These are phyloP conservation scores for Chironomus tepperi DNA, from an alignment of 1,140 invertebrate species.

Conservation along the genomic window DNA sequence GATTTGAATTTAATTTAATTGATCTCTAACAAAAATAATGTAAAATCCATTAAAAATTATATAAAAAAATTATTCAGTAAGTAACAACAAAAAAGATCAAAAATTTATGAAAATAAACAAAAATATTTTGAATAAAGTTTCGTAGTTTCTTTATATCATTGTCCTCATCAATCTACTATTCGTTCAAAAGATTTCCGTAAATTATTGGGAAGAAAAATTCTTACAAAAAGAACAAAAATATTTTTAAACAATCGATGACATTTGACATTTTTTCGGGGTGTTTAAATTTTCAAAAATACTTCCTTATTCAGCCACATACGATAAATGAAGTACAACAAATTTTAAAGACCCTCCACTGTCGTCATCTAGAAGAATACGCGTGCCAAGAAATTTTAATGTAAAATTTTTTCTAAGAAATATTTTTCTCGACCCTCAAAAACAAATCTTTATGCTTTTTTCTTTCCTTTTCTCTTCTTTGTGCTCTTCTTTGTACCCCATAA, in stretches of 20 bases:
- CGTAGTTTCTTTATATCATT: too few relatives aligned
- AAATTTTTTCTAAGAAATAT: neutral
- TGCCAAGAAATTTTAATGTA: neutral
- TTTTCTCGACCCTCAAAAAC: slow-evolving; percentile 2
- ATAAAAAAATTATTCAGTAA: too few relatives aligned
- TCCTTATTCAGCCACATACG: neutral
- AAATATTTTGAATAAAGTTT: slow-evolving; percentile 1
- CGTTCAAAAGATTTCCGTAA: too few relatives aligned
- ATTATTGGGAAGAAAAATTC: too few relatives aligned
- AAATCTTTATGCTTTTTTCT: slow-evolving; percentile 18
- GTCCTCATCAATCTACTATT: too few relatives aligned
- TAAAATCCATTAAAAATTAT: too few relatives aligned
- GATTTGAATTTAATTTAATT: too few relatives aligned
- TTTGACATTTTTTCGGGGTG: neutral
- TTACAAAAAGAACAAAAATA: neutral
- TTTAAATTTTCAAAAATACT: neutral
- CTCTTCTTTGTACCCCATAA: neutral
- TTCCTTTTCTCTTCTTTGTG: neutral
- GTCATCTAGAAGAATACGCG: neutral
- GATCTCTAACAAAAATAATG: too few relatives aligned
- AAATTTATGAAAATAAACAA: neutral
- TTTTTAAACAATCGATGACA: neutral
- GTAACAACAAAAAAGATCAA: neutral
- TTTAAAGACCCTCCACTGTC: slow-evolving; percentile 13
- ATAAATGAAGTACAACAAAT: slow-evolving; percentile 7